Evolutionary conservation across 2,113 vertebrate genomes (phyloP).

Genomic region (Galemys pyrenaicus): DNA sequence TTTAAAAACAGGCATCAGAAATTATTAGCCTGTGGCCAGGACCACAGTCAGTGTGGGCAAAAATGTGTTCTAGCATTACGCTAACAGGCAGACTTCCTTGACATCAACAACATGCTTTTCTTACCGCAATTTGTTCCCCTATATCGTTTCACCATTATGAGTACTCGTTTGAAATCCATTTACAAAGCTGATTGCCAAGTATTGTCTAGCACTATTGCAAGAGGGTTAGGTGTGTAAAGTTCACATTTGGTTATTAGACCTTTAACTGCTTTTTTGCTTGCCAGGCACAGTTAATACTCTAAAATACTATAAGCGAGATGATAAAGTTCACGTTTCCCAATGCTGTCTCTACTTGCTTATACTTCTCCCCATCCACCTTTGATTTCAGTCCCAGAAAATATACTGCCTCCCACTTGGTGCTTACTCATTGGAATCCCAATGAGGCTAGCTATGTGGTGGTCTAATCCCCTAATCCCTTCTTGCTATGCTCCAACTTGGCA

Average conservation of each 20-base stretch:
- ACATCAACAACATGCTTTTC: slow-evolving; percentile 54
- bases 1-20: slow-evolving; percentile 11
- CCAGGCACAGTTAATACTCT: slow-evolving; percentile 33
- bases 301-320: neutral
- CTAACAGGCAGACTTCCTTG: slow-evolving; percentile 46
- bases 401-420: slow-evolving; percentile 17
- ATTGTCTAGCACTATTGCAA: neutral
- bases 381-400: slow-evolving; percentile 55
- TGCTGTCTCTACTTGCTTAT: neutral
- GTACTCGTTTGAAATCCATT: slow-evolving; percentile 62
- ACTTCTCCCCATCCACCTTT: slow-evolving; percentile 17
- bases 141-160: slow-evolving; percentile 40
- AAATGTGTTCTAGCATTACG: slow-evolving; percentile 14
- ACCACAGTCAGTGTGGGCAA: slow-evolving; percentile 18
- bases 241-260: neutral
- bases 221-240: slow-evolving; percentile 32
- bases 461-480: slow-evolving; percentile 53
- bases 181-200: slow-evolving; percentile 33
- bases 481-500: slow-evolving; percentile 66
- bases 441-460: slow-evolving; percentile 52
- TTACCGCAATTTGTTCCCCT: slow-evolving; percentile 60
- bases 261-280: neutral
- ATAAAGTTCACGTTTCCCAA: neutral
- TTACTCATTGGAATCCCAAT: slow-evolving; percentile 7
- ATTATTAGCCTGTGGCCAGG: neutral